Conservation (phyloP, 37 sponge, comb jelly and placozoan genomes). For the Mnemiopsis leidyi region DNA sequence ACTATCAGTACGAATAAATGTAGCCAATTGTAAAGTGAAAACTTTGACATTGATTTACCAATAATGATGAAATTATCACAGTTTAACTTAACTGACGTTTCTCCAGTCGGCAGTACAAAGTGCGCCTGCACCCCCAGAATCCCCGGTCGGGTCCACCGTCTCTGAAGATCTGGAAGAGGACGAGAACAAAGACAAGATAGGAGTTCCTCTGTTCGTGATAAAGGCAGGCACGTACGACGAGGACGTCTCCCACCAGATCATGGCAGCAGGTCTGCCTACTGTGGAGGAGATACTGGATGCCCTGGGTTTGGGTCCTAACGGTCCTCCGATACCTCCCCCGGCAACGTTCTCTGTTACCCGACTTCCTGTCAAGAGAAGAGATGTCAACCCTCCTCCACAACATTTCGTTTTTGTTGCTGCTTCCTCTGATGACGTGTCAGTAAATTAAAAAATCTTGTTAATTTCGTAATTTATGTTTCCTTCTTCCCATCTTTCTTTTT, state of each 20-base stretch:
- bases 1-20: no score
- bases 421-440: constrained; percentile 84
- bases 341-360: constrained; percentile 75
- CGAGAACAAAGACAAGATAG: constrained; percentile 78
- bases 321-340: constrained; percentile 81
- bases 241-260: constrained; percentile 66
- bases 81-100: no score
- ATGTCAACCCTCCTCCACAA: background rate
- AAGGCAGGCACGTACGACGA: constrained; percentile 58
- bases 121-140: constrained; percentile 40
- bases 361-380: constrained; percentile 73
- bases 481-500: no score
- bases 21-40: no score
- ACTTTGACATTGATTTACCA: no score
- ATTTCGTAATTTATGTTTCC: background rate
- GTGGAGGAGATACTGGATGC: constrained; percentile 77
- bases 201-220: constrained; percentile 75
- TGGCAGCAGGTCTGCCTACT: constrained; percentile 71
- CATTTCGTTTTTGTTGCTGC: constrained; percentile 74
- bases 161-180: constrained; percentile 24
- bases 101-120: constrained; percentile 14
- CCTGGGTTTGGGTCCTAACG: constrained; percentile 82
- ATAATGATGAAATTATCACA: no score
- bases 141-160: background rate
- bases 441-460: background rate